Evolutionary conservation across 2,888 invertebrate species (phyloP).

Genomic region (Cheilosia vulpina): DNA sequence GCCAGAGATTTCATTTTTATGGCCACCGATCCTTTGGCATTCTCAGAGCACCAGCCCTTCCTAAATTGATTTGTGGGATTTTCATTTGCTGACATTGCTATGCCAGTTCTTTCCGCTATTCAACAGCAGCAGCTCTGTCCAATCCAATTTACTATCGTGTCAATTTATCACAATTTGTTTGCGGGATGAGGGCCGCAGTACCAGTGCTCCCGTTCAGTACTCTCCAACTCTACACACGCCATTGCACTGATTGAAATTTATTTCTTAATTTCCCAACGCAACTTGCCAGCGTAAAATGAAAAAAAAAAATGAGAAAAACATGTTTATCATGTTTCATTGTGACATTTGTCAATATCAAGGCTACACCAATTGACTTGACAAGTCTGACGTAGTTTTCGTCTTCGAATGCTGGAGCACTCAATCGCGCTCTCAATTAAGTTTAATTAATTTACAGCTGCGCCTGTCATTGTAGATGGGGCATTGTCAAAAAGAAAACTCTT

Average conservation of each 20-base stretch:
- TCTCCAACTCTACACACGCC: constrained; percentile 12
- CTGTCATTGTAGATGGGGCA: constrained; percentile 46
- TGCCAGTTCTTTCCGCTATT: constrained; percentile 42
- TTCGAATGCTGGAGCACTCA: constrained; percentile 40
- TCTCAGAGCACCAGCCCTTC: constrained; percentile 29
- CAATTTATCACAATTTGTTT: constrained; percentile 82
- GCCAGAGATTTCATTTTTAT: constrained; percentile 67
- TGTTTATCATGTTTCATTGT: constrained; percentile 20
- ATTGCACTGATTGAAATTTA: constrained; percentile 81
- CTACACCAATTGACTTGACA: constrained; percentile 49
- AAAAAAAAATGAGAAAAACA: constrained; percentile 42
- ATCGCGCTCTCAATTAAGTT: constrained; percentile 60
- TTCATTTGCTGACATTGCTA: constrained; percentile 67
- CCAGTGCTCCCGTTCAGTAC: not conserved
- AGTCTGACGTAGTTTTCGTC: constrained; percentile 10
- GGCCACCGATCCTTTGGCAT: constrained; percentile 41
- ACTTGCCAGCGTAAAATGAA: constrained; percentile 45
- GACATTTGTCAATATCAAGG: constrained; percentile 68
- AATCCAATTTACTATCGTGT: constrained; percentile 82
- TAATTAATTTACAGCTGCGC: constrained; percentile 69
- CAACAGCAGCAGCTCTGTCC: constrained; percentile 74
- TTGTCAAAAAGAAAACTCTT: constrained; percentile 6
- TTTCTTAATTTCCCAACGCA: constrained; percentile 82
- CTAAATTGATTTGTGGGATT: constrained; percentile 73
- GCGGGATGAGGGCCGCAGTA: constrained; percentile 49